Percentiles rank a stretch among this genome's conserved stretches.
phyloP scores from a whole-genome alignment of 2,888 invertebrate species.

The Drosophila basisetae region DNA sequence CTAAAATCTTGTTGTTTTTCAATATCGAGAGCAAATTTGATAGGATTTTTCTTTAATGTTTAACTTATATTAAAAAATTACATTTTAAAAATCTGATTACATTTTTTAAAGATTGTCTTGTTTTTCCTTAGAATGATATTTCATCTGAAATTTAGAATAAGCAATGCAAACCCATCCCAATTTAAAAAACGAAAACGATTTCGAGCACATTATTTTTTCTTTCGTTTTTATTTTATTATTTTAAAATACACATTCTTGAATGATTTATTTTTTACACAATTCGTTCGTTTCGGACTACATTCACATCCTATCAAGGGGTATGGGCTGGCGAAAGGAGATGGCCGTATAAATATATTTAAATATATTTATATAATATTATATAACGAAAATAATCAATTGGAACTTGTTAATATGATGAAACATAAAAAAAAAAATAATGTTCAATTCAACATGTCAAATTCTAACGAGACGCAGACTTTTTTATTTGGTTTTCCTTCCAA shows the following conservation, averaged over 20 bases:
- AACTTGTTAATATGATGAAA: constrained; percentile 43
- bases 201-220: constrained; percentile 14
- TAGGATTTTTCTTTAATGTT: background rate
- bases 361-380: constrained; percentile 57
- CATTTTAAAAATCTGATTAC: too few species aligned
- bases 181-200: background rate
- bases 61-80: background rate
- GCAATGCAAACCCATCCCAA: background rate
- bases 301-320: constrained; percentile 28
- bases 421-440: constrained; percentile 22
- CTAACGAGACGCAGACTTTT: constrained; percentile 72
- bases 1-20: background rate
- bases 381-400: constrained; percentile 66
- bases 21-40: background rate
- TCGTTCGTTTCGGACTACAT: constrained; percentile 68
- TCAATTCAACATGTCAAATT: constrained; percentile 71
- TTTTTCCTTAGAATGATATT: background rate
- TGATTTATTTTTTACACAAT: constrained; percentile 55
- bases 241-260: constrained; percentile 58
- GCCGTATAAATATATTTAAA: constrained; percentile 61
- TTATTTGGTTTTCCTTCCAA: constrained; percentile 61
- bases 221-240: constrained; percentile 54
- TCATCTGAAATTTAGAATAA: background rate
- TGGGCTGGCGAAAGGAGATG: constrained; percentile 51
- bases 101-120: too few species aligned